Percentiles rank a stretch among this genome's conserved stretches.
Evolutionary conservation across 2,888 invertebrate species (phyloP).

Genomic region (Nymphalis urticae): DNA sequence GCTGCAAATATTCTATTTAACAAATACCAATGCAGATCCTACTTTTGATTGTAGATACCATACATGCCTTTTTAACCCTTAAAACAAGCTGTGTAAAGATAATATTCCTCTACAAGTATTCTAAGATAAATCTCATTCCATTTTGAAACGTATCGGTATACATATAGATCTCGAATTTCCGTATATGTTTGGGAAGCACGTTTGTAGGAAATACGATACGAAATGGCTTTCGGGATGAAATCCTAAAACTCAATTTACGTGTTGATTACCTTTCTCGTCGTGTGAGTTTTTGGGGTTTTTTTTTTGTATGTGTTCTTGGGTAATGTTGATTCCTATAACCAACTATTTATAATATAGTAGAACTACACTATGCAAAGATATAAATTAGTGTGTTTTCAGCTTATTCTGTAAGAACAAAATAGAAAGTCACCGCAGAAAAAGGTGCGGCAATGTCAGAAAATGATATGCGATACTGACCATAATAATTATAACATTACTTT

Average conservation of each 20-base stretch:
- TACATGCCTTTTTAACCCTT: not conserved
- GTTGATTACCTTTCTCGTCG: constrained; percentile 24
- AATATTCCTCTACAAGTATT: not conserved
- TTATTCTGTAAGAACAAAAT: no score
- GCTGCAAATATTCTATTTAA: constrained; percentile 6
- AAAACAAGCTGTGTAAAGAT: not conserved
- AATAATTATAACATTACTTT: no score
- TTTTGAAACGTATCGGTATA: not conserved
- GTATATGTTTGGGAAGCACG: constrained; percentile 17
- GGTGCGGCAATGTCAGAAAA: no score
- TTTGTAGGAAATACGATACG: constrained; percentile 45
- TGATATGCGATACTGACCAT: no score
- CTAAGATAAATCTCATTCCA: not conserved
- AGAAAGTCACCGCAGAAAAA: no score
- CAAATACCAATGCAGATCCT: not conserved
- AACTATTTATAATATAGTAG: not conserved
- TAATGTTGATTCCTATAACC: not conserved
- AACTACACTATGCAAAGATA: no score
- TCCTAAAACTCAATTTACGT: constrained; percentile 37
- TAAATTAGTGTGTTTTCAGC: no score
- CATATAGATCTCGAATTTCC: constrained; percentile 21
- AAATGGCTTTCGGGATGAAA: constrained; percentile 50
- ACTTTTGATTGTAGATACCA: not conserved
- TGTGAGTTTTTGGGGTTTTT: constrained; percentile 11
- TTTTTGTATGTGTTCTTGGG: not conserved